These are phyloP conservation scores for Empis stercorea DNA, from an alignment of 2,888 invertebrate genomes.

Conservation along the genomic window DNA sequence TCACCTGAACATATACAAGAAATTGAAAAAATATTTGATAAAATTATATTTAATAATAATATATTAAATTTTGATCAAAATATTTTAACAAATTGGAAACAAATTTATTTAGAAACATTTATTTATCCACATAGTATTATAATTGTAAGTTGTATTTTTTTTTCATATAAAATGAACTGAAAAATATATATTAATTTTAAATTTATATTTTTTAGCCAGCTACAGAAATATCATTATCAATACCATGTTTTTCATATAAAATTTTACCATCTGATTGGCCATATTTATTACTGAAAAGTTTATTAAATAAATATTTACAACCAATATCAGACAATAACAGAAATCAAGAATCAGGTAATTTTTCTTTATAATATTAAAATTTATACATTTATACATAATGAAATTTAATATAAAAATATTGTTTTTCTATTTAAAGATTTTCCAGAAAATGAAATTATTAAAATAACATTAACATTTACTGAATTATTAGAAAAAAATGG, in stretches of 20 bases:
- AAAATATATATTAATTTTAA: background rate
- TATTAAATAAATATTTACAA: constrained; percentile 41
- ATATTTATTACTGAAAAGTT: constrained; percentile 49
- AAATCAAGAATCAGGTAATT: constrained; percentile 3
- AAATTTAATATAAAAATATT: constrained; percentile 26
- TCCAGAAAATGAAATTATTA: constrained; percentile 28
- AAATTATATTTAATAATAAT: constrained; percentile 46
- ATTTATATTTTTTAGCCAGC: constrained; percentile 19
- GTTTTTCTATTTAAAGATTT: constrained; percentile 4
- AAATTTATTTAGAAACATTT: constrained; percentile 39
- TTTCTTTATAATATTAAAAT: background rate
- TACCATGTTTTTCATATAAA: constrained; percentile 45
- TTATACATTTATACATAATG: constrained; percentile 20
- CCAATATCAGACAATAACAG: constrained; percentile 31
- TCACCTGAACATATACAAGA: constrained; percentile 45
- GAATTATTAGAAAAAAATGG: constrained; percentile 25
- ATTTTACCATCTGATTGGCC: constrained; percentile 71
- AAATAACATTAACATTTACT: constrained; percentile 29
- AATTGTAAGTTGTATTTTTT: constrained; percentile 25
- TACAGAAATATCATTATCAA: constrained; percentile 35
- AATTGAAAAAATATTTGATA: constrained; percentile 43
- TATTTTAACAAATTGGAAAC: constrained; percentile 40
- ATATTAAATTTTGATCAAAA: constrained; percentile 46
- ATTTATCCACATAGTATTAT: constrained; percentile 33
- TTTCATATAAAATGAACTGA: background rate